Evolutionary conservation across 2,113 vertebrate genomes (phyloP).

Genomic region (Physeter macrocephalus): DNA sequence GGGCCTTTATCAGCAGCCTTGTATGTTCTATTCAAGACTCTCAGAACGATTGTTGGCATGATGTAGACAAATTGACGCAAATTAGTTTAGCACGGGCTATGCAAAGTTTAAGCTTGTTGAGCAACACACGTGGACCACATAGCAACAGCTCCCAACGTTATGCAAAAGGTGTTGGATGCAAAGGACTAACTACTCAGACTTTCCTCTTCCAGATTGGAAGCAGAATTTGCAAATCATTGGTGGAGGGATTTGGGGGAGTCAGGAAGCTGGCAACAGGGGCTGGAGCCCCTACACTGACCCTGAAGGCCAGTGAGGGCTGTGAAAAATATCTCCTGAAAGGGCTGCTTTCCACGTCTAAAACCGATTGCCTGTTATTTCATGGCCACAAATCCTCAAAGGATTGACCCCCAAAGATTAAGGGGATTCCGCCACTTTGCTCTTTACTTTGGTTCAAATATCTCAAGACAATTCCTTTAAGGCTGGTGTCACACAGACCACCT

Average conservation of each 20-base stretch:
- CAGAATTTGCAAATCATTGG: not conserved
- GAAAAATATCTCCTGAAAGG: slow-evolving; percentile 43
- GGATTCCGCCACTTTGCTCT: slow-evolving; percentile 81
- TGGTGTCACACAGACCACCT: slow-evolving; percentile 86
- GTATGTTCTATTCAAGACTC: slow-evolving; percentile 78
- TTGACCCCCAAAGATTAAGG: slow-evolving; percentile 82
- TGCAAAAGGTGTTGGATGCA: slow-evolving; percentile 17
- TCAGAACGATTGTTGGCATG: slow-evolving; percentile 82
- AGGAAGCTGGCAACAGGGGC: not conserved
- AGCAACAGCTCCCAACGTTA: slow-evolving; percentile 77
- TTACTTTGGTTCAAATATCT: slow-evolving; percentile 80
- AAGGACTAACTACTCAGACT: not conserved
- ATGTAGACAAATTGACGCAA: slow-evolving; percentile 90
- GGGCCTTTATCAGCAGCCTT: slow-evolving; percentile 80
- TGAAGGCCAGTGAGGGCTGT: not conserved
- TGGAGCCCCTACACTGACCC: not conserved
- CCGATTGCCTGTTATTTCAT: slow-evolving; percentile 80
- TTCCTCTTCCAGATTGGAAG: not conserved
- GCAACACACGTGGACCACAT: slow-evolving; percentile 74
- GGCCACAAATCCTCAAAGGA: slow-evolving; percentile 86
- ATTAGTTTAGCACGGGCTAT: slow-evolving; percentile 86
- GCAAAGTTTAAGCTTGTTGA: slow-evolving; percentile 84
- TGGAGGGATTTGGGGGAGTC: not conserved
- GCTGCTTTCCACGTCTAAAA: slow-evolving; percentile 74
- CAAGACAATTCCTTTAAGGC: slow-evolving; percentile 80